These are phyloP conservation scores for Coendou prehensilis DNA, from an alignment of 2,797 vertebrate species.

Conservation along the genomic window DNA sequence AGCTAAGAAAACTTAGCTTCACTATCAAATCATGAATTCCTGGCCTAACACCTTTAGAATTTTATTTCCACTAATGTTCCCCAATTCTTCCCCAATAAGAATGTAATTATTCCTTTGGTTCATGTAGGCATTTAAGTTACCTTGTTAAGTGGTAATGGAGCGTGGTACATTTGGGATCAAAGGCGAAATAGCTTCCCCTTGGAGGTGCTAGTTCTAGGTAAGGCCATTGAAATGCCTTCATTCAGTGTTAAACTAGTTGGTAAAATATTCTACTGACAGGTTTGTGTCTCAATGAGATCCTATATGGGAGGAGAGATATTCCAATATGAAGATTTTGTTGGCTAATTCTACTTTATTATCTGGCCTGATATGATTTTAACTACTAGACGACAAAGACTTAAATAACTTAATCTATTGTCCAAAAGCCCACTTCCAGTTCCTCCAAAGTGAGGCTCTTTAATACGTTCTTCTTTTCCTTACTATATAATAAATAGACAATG, in stretches of 20 bases:
- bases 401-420: neutral
- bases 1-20: neutral
- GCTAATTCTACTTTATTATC: neutral
- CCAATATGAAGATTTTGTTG: neutral
- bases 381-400: neutral
- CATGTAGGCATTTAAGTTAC: neutral
- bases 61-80: neutral
- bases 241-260: neutral
- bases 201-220: neutral
- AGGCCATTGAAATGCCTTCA: neutral
- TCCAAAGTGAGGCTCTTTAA: neutral
- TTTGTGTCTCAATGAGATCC: neutral
- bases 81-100: neutral
- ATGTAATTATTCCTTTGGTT: slow-evolving; percentile 1
- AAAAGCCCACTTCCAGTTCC: neutral
- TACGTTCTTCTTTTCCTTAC: neutral
- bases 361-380: neutral
- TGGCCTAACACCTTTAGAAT: neutral
- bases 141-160: neutral
- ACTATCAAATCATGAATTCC: neutral
- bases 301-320: neutral
- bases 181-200: neutral
- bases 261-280: neutral
- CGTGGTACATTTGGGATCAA: neutral
- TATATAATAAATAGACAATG: neutral